Evolutionary conservation across 2,888 invertebrate genomes (phyloP).

Genomic region (Cantharis lateralis): DNA sequence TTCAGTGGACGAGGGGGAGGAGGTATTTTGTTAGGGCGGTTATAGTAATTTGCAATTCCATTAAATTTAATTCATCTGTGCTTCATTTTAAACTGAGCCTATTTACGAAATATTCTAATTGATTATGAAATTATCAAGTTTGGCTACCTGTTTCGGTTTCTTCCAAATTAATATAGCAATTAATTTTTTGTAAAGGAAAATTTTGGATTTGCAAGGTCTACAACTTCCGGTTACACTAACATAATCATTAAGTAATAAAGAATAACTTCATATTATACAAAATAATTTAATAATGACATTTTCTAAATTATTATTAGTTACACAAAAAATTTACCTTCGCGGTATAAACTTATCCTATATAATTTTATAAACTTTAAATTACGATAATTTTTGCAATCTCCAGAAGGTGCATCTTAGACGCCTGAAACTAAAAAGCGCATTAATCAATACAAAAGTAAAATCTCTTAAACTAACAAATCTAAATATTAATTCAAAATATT

Average conservation of each 20-base stretch:
- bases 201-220: neutral
- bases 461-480: neutral
- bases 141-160: neutral
- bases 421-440: neutral
- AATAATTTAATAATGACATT: neutral
- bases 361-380: neutral
- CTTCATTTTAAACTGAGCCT: constrained; percentile 31
- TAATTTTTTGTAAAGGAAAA: neutral
- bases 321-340: neutral
- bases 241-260: neutral
- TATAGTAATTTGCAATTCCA: constrained; percentile 25
- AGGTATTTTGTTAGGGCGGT: constrained; percentile 21
- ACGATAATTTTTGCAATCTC: neutral
- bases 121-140: neutral
- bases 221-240: neutral
- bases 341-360: neutral
- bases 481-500: neutral
- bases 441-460: neutral
- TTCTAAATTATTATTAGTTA: neutral
- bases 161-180: neutral
- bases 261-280: neutral
- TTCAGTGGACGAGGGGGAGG: constrained; percentile 39
- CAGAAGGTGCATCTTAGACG: neutral
- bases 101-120: neutral
- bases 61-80: constrained; percentile 39